Conservation (phyloP, 2,888 invertebrate genomes). For the Esperia sulphurella region DNA sequence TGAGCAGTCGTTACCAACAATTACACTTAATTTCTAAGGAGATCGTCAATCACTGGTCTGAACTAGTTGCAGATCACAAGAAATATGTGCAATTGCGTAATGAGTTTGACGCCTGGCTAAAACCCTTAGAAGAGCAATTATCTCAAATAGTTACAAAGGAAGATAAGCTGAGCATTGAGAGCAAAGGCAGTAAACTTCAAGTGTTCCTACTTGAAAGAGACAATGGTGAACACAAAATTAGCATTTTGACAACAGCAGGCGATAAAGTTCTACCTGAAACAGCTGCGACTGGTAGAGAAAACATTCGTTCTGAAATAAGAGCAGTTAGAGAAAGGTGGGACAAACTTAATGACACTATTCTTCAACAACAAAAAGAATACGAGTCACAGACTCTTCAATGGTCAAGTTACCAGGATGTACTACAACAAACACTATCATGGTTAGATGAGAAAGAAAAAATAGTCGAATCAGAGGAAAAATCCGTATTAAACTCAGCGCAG, state of each 20-base stretch:
- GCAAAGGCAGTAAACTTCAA: constrained; percentile 84
- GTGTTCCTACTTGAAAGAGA: constrained; percentile 88
- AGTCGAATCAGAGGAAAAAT: constrained; percentile 84
- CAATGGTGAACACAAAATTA: constrained; percentile 89
- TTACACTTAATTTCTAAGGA: constrained; percentile 90
- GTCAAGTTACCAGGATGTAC: constrained; percentile 90
- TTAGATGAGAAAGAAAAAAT: constrained; percentile 90
- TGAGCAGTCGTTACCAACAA: constrained; percentile 92
- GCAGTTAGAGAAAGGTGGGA: constrained; percentile 93
- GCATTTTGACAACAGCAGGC: constrained; percentile 86
- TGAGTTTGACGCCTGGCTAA: constrained; percentile 88
- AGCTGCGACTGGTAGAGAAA: constrained; percentile 93
- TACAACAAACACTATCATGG: constrained; percentile 92
- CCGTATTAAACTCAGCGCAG: constrained; percentile 87
- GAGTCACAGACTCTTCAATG: constrained; percentile 91
- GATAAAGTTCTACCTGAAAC: constrained; percentile 96
- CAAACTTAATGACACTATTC: constrained; percentile 88
- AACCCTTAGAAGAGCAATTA: constrained; percentile 83
- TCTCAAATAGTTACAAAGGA: constrained; percentile 83
- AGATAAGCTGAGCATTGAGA: constrained; percentile 82
- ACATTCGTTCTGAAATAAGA: constrained; percentile 90
- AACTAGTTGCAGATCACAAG: constrained; percentile 89
- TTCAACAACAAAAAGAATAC: constrained; percentile 90
- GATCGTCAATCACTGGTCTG: constrained; percentile 90
- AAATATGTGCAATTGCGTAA: constrained; percentile 86